phyloP scores from a whole-genome alignment of 2,888 invertebrate species.

The Leptura quadrifasciata region DNA sequence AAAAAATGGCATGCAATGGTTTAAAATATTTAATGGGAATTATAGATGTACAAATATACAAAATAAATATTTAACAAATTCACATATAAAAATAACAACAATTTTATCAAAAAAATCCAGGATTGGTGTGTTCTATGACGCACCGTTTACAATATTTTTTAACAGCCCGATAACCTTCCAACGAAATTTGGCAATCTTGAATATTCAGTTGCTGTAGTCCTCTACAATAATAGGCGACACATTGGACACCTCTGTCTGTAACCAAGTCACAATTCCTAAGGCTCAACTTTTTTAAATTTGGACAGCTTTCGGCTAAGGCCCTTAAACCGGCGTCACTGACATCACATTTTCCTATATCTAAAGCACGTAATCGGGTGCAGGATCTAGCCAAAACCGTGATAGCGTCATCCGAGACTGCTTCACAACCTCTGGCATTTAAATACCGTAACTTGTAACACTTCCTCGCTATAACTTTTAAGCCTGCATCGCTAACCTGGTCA shows the following conservation, averaged over 20 bases:
- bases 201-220: slow-evolving; percentile 94
- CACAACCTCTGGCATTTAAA: slow-evolving; percentile 93
- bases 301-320: slow-evolving; percentile 91
- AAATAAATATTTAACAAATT: slow-evolving; percentile 56
- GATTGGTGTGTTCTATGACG: slow-evolving; percentile 96
- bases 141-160: slow-evolving; percentile 95
- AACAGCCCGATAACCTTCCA: slow-evolving; percentile 92
- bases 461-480: slow-evolving; percentile 89
- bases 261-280: slow-evolving; percentile 93
- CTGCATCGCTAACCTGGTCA: slow-evolving; percentile 93
- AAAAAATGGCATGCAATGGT: slow-evolving; percentile 10
- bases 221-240: slow-evolving; percentile 91
- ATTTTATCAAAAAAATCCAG: slow-evolving; percentile 86
- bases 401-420: slow-evolving; percentile 95
- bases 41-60: slow-evolving; percentile 61
- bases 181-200: slow-evolving; percentile 93
- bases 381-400: slow-evolving; percentile 90
- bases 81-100: slow-evolving; percentile 56
- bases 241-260: slow-evolving; percentile 91
- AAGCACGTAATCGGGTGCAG: slow-evolving; percentile 88
- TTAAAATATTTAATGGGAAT: slow-evolving; percentile 36
- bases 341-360: slow-evolving; percentile 95
- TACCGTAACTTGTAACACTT: slow-evolving; percentile 93
- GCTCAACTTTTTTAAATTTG: slow-evolving; percentile 92
- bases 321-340: slow-evolving; percentile 92